A percentile compares a stretch with the other conserved stretches of the same genome.
phyloP scores from a whole-genome alignment of 2,888 invertebrate genomes.

The Dermolepida albohirtum region DNA sequence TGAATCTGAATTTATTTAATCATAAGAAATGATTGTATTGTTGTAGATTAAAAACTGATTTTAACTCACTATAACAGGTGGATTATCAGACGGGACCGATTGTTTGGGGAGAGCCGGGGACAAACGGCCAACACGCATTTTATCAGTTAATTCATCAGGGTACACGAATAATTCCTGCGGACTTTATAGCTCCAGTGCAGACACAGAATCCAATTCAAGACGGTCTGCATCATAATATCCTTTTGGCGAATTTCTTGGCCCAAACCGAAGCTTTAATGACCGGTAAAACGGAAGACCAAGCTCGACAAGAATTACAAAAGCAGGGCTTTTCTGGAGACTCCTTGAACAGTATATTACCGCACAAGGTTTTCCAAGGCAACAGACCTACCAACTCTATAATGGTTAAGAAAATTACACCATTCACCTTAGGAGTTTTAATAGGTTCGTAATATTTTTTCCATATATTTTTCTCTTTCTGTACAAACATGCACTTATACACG shows the following conservation, averaged over 20 bases:
- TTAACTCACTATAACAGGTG: no score
- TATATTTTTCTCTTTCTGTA: no score
- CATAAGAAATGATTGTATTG: no score
- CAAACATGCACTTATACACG: no score
- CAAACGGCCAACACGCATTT: conserved; percentile 99
- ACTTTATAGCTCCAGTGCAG: conserved; percentile 94
- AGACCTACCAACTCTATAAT: conserved; percentile 97
- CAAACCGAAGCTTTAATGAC: conserved; percentile 99
- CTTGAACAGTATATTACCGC: conserved; percentile 85
- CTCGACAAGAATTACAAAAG: conserved; percentile 82
- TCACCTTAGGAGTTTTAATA: conserved; percentile 91
- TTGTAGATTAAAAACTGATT: no score
- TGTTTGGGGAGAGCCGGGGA: conserved; percentile 99
- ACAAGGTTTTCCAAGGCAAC: conserved; percentile 97
- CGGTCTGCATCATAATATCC: conserved; percentile 91
- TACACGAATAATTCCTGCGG: conserved; percentile 89
- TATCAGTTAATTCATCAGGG: conserved; percentile 98
- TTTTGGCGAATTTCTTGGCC: conserved; percentile 96
- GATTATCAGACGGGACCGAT: conserved; percentile 81
- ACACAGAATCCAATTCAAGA: conserved; percentile 88
- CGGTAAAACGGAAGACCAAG: conserved; percentile 68
- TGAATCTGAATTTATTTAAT: no score
- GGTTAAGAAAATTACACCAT: conserved; percentile 91
- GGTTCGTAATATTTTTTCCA: conserved; percentile 69
- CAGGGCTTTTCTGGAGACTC: conserved; percentile 81